Conservation (phyloP, 2,888 invertebrate genomes). For the Halictus ligatus region DNA sequence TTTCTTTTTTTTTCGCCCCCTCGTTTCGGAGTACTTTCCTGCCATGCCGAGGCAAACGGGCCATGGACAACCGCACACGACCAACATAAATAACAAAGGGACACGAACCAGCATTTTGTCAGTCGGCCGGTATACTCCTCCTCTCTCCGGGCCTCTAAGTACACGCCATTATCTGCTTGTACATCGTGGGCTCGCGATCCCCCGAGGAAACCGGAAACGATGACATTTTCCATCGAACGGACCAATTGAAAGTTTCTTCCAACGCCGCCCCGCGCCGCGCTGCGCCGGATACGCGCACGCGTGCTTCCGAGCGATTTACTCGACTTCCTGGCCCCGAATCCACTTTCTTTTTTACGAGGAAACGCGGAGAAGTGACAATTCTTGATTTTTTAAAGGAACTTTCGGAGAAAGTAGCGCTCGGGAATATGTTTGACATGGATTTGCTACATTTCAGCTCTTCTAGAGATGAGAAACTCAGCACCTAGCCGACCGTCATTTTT, state of each 20-base stretch:
- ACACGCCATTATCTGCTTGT: background rate
- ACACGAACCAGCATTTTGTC: conserved; percentile 49
- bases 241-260: conserved; percentile 1
- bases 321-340: background rate
- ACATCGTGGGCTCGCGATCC: background rate
- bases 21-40: conserved; percentile 21
- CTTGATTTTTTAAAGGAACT: background rate
- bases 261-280: background rate
- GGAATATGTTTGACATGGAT: background rate
- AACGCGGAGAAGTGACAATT: background rate
- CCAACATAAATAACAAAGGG: conserved; percentile 59
- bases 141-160: conserved; percentile 2
- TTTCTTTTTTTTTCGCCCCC: background rate
- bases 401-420: background rate
- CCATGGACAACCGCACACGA: conserved; percentile 33
- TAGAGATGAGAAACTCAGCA: background rate
- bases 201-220: conserved; percentile 1
- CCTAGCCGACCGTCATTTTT: no score
- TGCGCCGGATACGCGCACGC: background rate
- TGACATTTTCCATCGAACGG: background rate
- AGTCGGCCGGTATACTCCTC: background rate
- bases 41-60: conserved; percentile 14
- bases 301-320: background rate
- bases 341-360: conserved; percentile 2
- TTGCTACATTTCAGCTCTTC: background rate